A percentile compares a stretch with the other conserved stretches of the same genome.
Conservation (phyloP, 2,797 vertebrate species). For the Schizopygopsis malacanthus region DNA sequence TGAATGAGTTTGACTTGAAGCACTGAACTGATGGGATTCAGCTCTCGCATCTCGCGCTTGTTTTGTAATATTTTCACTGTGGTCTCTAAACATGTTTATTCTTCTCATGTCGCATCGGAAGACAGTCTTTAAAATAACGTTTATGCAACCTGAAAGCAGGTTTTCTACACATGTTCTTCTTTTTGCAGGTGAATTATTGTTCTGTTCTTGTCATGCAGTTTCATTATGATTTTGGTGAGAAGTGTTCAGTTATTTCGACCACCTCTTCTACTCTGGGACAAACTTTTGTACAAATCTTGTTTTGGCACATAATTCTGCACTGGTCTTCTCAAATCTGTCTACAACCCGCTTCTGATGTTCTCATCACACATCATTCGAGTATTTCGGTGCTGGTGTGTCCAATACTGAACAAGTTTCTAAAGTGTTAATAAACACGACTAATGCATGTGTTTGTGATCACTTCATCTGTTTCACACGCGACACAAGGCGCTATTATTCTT, state of each 20-base stretch:
- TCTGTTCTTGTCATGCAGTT: not conserved
- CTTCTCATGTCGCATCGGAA: not conserved
- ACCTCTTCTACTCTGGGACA: slow-evolving; percentile 35
- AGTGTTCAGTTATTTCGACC: slow-evolving; percentile 18
- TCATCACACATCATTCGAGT: slow-evolving; percentile 59
- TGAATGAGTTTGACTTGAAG: not conserved
- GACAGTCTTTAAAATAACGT: not conserved
- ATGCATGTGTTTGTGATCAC: not conserved
- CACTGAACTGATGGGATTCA: slow-evolving; percentile 1
- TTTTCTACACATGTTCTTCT: not conserved
- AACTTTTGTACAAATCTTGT: slow-evolving; percentile 52
- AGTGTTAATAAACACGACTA: slow-evolving; percentile 71
- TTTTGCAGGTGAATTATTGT: not conserved
- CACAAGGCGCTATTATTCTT: not conserved
- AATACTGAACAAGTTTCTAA: slow-evolving; percentile 65
- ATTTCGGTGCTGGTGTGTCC: slow-evolving; percentile 71
- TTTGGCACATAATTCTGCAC: slow-evolving; percentile 61
- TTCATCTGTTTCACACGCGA: not conserved
- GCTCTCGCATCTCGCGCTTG: not conserved
- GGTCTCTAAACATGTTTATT: not conserved
- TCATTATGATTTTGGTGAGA: not conserved
- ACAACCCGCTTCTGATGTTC: slow-evolving; percentile 49
- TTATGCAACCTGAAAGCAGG: not conserved
- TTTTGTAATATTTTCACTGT: slow-evolving; percentile 19
- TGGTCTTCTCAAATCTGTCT: slow-evolving; percentile 61